Evolutionary conservation across 2,888 invertebrate species (phyloP).

Genomic region (Sussaba pulchella): DNA sequence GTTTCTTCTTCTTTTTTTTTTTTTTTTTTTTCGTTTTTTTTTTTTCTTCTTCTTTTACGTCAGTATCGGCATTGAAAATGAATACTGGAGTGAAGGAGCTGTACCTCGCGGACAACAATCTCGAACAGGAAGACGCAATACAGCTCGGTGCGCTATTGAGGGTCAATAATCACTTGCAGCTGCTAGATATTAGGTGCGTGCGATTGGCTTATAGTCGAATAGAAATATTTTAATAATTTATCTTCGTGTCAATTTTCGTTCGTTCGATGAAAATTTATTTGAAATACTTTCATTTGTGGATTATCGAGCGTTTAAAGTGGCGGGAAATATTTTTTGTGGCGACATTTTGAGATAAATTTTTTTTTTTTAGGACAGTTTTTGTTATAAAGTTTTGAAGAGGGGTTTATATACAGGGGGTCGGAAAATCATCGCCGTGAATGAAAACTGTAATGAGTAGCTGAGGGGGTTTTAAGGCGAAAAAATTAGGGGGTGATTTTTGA

Average conservation of each 20-base stretch:
- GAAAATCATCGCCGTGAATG: no score
- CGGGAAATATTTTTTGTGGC: no score
- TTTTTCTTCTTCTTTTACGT: constrained; percentile 47
- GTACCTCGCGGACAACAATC: constrained; percentile 92
- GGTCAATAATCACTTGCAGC: constrained; percentile 90
- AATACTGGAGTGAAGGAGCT: constrained; percentile 92
- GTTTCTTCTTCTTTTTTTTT: neutral
- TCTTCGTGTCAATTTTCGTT: constrained; percentile 9
- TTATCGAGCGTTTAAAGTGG: no score
- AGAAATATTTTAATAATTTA: constrained; percentile 62
- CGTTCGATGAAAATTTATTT: no score
- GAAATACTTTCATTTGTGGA: no score
- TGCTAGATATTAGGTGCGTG: constrained; percentile 91
- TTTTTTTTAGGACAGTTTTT: no score
- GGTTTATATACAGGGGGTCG: no score
- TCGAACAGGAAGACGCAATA: constrained; percentile 90
- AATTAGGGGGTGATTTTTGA: no score
- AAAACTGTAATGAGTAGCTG: no score
- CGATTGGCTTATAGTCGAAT: constrained; percentile 84
- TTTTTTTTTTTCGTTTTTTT: constrained; percentile 46
- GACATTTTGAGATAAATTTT: no score
- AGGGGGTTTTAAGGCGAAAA: no score
- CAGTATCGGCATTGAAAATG: constrained; percentile 92
- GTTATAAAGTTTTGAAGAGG: no score
- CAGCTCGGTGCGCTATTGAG: constrained; percentile 91